phyloP scores from a whole-genome alignment of 2,113 vertebrate genomes.

The human (Homo sapiens) region GRCh38 chr9:117222001-117222500 shows the following conservation, averaged over 20 bases:
- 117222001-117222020: neutral
- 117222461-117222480: neutral
- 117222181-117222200: neutral
- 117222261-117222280: neutral
- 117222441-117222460: neutral
- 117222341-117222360: rapidly evolving
- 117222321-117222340: rapidly evolving
- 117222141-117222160: neutral
- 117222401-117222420: neutral
- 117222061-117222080: rapidly evolving
- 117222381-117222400: neutral
- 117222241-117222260: neutral
- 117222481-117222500: neutral
- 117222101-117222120: neutral
- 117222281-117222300: neutral
- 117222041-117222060: neutral
- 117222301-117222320: neutral
- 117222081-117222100: neutral
- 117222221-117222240: neutral
- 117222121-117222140: neutral
- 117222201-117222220: neutral
- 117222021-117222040: neutral
- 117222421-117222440: neutral
- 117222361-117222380: neutral
- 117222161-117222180: neutral